Conservation (phyloP, 2,888 invertebrate genomes). For the Galeopsomyia nigrocyanea region DNA sequence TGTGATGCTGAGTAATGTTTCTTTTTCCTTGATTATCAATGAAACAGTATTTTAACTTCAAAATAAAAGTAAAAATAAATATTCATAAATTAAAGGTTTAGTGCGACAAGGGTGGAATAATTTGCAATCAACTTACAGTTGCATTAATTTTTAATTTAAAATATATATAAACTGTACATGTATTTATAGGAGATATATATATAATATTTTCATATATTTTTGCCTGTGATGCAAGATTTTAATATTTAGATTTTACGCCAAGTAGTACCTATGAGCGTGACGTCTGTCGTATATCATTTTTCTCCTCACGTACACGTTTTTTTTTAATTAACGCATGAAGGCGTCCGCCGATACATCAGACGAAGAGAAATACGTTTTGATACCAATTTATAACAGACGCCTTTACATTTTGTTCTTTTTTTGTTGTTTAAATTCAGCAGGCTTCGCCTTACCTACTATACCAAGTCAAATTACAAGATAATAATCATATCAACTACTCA, state of each 20-base stretch:
- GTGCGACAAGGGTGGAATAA: background rate
- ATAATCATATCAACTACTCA: slow-evolving; percentile 61
- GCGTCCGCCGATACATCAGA: slow-evolving; percentile 36
- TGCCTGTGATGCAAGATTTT: slow-evolving; percentile 46
- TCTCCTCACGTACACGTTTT: slow-evolving; percentile 22
- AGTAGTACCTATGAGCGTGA: slow-evolving; percentile 64
- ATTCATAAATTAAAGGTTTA: too few species aligned
- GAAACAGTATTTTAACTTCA: background rate
- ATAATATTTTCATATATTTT: slow-evolving; percentile 59
- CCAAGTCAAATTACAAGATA: slow-evolving; percentile 54
- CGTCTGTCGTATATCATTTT: slow-evolving; percentile 48
- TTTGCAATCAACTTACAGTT: slow-evolving; percentile 51
- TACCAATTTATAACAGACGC: slow-evolving; percentile 38
- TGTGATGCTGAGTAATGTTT: too few species aligned
- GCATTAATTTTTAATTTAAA: slow-evolving; percentile 69
- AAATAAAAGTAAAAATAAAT: too few species aligned
- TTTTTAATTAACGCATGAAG: slow-evolving; percentile 25
- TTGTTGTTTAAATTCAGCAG: slow-evolving; percentile 13
- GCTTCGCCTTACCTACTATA: slow-evolving; percentile 45
- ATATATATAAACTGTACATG: slow-evolving; percentile 70
- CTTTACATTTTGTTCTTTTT: slow-evolving; percentile 16
- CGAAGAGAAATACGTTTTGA: slow-evolving; percentile 26
- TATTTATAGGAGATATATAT: slow-evolving; percentile 62
- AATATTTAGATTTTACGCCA: slow-evolving; percentile 55
- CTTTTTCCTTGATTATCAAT: background rate